phyloP scores from a whole-genome alignment of 1,140 invertebrate species.

The Paraescarpia echinospica region DNA sequence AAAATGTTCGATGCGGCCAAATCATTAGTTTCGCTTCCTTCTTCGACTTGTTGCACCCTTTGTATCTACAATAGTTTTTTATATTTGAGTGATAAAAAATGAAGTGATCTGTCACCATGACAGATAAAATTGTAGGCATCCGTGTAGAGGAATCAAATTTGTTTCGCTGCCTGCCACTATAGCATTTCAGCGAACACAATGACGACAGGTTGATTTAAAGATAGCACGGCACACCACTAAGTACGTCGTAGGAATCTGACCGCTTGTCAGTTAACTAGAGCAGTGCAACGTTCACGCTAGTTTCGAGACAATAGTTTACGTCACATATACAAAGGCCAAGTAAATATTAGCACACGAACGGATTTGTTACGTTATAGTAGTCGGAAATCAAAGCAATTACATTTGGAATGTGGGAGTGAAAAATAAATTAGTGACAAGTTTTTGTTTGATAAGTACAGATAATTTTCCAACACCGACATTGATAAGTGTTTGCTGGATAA shows the following conservation, averaged over 20 bases:
- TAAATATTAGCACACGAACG: neutral
- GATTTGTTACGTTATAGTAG: neutral
- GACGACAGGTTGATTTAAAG: neutral
- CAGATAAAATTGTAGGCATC: conserved; percentile 1
- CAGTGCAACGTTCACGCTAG: neutral
- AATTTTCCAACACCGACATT: neutral
- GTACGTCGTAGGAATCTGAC: neutral
- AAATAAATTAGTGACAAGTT: neutral
- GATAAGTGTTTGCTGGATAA: neutral
- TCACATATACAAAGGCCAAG: neutral
- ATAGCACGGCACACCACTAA: neutral
- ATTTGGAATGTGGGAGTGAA: neutral
- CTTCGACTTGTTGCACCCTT: neutral
- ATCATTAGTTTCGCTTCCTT: too few species aligned
- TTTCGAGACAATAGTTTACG: neutral
- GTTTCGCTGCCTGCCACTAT: neutral
- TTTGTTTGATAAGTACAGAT: neutral
- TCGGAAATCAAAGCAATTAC: neutral
- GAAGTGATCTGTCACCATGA: neutral
- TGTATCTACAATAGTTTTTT: neutral
- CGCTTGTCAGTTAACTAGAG: neutral
- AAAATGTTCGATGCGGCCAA: too few species aligned
- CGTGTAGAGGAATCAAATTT: neutral
- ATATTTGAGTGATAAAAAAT: neutral
- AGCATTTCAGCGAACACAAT: neutral